Conservation (phyloP, 2,797 vertebrate genomes). For the Phyllotis vaccarum region DNA sequence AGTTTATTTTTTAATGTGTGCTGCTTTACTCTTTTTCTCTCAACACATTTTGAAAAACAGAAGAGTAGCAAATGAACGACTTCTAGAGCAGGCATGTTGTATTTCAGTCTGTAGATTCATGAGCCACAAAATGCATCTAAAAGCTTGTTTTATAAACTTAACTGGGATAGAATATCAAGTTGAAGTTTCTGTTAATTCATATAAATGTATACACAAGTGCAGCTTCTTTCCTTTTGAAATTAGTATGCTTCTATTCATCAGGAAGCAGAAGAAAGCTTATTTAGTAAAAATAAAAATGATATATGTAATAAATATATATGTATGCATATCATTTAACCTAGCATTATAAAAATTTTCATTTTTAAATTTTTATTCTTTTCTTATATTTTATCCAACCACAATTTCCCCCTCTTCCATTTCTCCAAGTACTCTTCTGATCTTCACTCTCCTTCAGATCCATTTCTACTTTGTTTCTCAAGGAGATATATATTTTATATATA, state of each 20-base stretch:
- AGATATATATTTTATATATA: no score
- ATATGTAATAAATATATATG: neutral
- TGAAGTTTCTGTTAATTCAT: neutral
- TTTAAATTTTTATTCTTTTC: neutral
- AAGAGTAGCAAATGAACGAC: neutral
- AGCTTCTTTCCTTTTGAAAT: neutral
- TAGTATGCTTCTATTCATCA: neutral
- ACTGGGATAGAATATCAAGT: neutral
- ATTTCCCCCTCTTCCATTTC: no score
- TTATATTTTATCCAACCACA: no score
- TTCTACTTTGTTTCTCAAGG: no score
- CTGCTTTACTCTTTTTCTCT: neutral
- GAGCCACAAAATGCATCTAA: neutral
- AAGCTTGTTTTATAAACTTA: neutral
- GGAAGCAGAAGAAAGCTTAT: neutral
- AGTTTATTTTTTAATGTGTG: neutral
- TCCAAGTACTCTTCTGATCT: no score
- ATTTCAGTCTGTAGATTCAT: neutral
- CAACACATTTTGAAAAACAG: neutral
- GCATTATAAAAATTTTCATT: neutral
- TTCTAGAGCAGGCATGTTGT: neutral
- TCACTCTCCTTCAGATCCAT: no score
- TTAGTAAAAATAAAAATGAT: neutral
- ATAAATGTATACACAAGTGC: neutral
- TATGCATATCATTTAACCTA: neutral